Evolutionary conservation across 64 coral and sea anemone genomes (phyloP).

Genomic region (Trachythela sp.): DNA sequence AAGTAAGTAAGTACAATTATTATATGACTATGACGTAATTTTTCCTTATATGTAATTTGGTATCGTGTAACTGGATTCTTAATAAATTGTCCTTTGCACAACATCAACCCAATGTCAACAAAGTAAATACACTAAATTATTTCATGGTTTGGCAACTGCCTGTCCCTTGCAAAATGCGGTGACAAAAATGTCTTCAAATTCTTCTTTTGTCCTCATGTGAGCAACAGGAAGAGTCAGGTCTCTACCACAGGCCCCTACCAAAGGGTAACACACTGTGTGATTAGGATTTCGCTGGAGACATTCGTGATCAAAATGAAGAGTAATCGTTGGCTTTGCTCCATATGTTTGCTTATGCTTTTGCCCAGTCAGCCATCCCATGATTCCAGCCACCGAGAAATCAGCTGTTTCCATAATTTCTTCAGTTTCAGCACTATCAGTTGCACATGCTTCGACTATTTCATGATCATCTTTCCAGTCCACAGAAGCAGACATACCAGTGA

Average conservation of each 20-base stretch:
- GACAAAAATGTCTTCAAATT: not conserved
- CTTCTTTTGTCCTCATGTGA: not conserved
- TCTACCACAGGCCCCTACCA: not conserved
- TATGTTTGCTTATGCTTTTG: not conserved
- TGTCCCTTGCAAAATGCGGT: not conserved
- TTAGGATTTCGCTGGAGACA: not conserved
- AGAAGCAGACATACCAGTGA: not conserved
- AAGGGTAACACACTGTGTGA: not conserved
- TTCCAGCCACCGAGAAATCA: not conserved
- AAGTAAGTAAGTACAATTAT: too few relatives aligned
- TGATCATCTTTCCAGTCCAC: slow-evolving; percentile 12
- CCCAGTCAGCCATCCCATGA: not conserved
- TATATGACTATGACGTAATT: not conserved
- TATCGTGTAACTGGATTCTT: not conserved
- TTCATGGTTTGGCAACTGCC: not conserved
- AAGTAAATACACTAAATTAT: too few relatives aligned
- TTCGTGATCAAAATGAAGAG: not conserved
- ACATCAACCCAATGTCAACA: too few relatives aligned
- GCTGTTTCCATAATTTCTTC: slow-evolving; percentile 5
- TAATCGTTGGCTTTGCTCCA: not conserved
- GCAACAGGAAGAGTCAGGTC: not conserved
- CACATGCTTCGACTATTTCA: not conserved
- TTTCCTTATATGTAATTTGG: not conserved
- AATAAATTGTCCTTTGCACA: not conserved
- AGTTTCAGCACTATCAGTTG: not conserved